Base-by-base conservation (phyloP, 2,113 vertebrate species). In the Collichthys lucidus region DNA sequence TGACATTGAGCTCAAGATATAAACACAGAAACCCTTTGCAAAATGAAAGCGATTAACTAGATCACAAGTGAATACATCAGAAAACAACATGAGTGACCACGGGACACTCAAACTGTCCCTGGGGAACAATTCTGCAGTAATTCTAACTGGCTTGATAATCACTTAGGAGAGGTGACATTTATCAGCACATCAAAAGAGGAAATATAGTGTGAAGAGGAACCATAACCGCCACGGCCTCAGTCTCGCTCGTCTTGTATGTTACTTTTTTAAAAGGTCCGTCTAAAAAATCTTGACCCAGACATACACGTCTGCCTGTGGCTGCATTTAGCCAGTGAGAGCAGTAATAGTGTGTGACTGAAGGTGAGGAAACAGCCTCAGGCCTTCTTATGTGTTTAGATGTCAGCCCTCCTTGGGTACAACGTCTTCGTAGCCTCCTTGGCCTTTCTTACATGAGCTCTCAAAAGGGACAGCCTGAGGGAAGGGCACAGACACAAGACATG, bases 321-420 rank as follows among this genome's bases (percentile, higher is more conserved):
- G 77, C 83, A 81, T 93, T 93, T 90, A 93, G 85, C 29, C 87
- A 74, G 92, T 81, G 93, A 91, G 87, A 94, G 92, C 90, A 90
- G 88, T 94, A 93, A 93, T 92, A 87, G 90, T 87, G 88, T 94
- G 88, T 91, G 93, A 94, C 91, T 94, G 86, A 91, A 94, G 91
- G 92, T 94, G 93, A 89, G 83, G 91, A 94, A 92, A 91, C 26
- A 5, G 88, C 92, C 93, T 71, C 35, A 12, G 89, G 92, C 73
- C 86, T 74, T 82, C 80, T 82, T 91, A 82, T 85, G 89, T 74
- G 88, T 89, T 83, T 84, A 81, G 88, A 92, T 92, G 92, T 91
- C 93, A 93, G 75, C 69, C 88, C 85, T 92, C 86, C 82, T 92
- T 80, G 83, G 68, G 71, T 84, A 89, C 86, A 84, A 80, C 72